Conservation (phyloP, 1,140 invertebrate species). For the Geopemphigus sp. region DNA sequence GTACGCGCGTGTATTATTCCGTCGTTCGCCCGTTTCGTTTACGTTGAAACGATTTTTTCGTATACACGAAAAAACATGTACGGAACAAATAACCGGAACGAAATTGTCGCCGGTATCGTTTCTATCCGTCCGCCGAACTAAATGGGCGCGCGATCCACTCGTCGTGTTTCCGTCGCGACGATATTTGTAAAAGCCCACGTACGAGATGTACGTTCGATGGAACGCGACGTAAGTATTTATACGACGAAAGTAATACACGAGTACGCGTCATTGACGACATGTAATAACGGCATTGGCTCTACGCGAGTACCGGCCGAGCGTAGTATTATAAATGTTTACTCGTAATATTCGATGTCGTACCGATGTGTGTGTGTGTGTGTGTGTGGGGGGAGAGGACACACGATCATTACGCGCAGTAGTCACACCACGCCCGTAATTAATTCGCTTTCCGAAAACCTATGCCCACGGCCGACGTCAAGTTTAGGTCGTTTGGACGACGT, state of each 20-base stretch:
- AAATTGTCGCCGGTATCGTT: too few relatives aligned
- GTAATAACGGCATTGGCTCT: not conserved
- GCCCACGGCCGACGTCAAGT: too few relatives aligned
- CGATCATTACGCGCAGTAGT: too few relatives aligned
- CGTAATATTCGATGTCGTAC: not conserved
- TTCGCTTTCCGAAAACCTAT: not conserved
- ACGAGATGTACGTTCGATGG: not conserved
- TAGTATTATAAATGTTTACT: slow-evolving; percentile 26
- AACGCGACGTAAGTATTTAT: not conserved
- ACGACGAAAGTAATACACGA: slow-evolving; percentile 2
- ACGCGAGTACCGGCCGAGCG: not conserved
- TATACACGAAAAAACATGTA: too few relatives aligned
- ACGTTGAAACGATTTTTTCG: too few relatives aligned
- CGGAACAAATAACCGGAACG: too few relatives aligned
- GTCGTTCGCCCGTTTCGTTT: too few relatives aligned
- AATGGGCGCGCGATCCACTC: too few relatives aligned
- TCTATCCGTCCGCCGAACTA: too few relatives aligned
- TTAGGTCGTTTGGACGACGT: too few relatives aligned
- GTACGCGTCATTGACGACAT: not conserved
- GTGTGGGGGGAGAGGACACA: not conserved
- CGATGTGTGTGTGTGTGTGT: not conserved
- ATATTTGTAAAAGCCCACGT: not conserved
- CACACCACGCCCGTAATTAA: too few relatives aligned
- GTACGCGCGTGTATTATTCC: too few relatives aligned
- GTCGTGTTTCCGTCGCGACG: not conserved